phyloP scores from a whole-genome alignment of 2,797 vertebrate genomes.

The Sebastiscus tertius region DNA sequence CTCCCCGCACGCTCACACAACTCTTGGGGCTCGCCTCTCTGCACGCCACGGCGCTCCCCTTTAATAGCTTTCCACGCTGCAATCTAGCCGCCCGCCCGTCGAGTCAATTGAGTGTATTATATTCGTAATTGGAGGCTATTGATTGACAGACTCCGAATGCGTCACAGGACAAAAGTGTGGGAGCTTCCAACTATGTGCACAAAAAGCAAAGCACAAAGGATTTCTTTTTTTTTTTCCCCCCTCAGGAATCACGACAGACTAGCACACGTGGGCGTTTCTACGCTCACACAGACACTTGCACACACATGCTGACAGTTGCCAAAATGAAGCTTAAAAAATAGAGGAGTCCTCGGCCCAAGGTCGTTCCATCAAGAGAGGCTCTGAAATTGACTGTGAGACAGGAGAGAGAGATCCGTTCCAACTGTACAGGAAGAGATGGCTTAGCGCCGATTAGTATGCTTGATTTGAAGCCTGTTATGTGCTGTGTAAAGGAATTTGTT shows the following conservation, averaged over 20 bases:
- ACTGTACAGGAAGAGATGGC: conserved; percentile 15
- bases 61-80: conserved; percentile 80
- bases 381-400: conserved; percentile 49
- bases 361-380: conserved; percentile 49
- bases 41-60: conserved; percentile 61
- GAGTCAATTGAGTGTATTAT: conserved; percentile 82
- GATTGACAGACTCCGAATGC: conserved; percentile 76
- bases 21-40: conserved; percentile 61
- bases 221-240: conserved; percentile 1
- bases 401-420: conserved; percentile 9
- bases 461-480: conserved; percentile 24
- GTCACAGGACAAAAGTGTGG: conserved; percentile 62
- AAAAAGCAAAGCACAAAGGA: conserved; percentile 55
- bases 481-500: conserved; percentile 32
- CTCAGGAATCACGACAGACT: conserved; percentile 18
- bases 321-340: conserved; percentile 53
- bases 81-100: conserved; percentile 68
- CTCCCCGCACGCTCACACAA: conserved; percentile 24
- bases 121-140: conserved; percentile 81
- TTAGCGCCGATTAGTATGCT: conserved; percentile 41
- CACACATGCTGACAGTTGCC: conserved; percentile 46
- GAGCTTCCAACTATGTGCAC: conserved; percentile 51
- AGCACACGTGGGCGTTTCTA: neutral
- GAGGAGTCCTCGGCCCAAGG: conserved; percentile 50
- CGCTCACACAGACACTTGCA: conserved; percentile 12